Evolutionary conservation across 2,797 vertebrate species (phyloP), one percentile per base, ranked within the genome.

Genomic region (Molossus molossus): DNA sequence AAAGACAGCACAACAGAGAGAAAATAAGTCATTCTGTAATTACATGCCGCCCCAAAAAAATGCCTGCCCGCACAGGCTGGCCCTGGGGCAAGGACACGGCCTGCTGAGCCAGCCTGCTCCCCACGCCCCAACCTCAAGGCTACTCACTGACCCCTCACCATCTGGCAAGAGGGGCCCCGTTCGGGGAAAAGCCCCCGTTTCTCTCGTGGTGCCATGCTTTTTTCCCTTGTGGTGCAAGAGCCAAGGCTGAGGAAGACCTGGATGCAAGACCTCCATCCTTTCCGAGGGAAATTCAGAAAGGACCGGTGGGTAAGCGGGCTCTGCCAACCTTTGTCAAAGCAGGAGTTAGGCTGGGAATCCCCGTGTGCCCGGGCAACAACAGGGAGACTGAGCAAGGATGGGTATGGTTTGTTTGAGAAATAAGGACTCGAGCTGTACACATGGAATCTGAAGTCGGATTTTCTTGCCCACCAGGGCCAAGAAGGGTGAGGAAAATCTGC

Each of bases 11-110:
- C 1, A 33, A 81, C 3, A 69, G 48, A 83, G n/a, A 72, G n/a
- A 97, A 79, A 91, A 53, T 40, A 88, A 87, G 60, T 88, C 64
- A 53, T 69, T 95, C 94, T 80, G 70, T 97, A 97, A 97, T 97
- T 96, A 97, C 48, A 69, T 1, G 92, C 88, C 76, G 83, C 87
- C 75, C 5, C 1, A 53, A 94, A 90, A 88, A 93, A 96, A 86
- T 0, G n/a, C 96, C 79, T 89, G 87, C 90, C 94, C 1, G 20
- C 67, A 96, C 94, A 94, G 82, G 83, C 94, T 79, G 73, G 94
- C 33, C 81, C 64, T 23, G 21, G 40, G 64, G 93, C 2, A 6
- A 85, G 62, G n/a, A 92, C 18, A 20, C 3, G 0, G 67, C n/a
- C 58, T 87, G 77, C 81, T 21, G 58, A 72, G 67, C 55, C 72